A percentile compares a stretch with the other conserved stretches of the same genome.
These are phyloP conservation scores for Orchestia grillus DNA, from an alignment of 1,140 invertebrate genomes.

Conservation along the genomic window DNA sequence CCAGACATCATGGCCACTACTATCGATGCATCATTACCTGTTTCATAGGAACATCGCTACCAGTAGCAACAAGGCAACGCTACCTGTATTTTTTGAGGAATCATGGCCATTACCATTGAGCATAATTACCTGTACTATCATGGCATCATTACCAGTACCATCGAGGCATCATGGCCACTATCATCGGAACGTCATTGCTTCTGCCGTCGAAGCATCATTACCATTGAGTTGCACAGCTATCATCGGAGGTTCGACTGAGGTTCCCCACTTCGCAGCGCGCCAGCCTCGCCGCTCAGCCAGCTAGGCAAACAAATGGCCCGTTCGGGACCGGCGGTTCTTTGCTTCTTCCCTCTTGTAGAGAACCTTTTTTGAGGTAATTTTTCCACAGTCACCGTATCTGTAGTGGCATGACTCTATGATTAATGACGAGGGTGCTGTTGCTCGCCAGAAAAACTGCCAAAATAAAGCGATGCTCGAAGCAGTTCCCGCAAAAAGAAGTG, in stretches of 20 bases:
- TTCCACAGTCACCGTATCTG: constrained; percentile 55
- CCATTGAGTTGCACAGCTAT: not conserved
- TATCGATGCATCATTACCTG: too few relatives aligned
- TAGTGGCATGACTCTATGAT: constrained; percentile 56
- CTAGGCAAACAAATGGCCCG: constrained; percentile 14
- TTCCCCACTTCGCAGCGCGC: not conserved
- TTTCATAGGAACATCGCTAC: too few relatives aligned
- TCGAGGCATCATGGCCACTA: too few relatives aligned
- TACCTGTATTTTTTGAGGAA: too few relatives aligned
- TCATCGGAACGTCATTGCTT: too few relatives aligned
- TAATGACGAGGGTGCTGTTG: constrained; percentile 52
- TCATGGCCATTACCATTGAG: too few relatives aligned
- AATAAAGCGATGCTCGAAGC: not conserved
- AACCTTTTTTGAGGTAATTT: constrained; percentile 44
- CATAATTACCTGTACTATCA: too few relatives aligned
- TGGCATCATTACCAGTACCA: too few relatives aligned
- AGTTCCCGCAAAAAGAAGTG: not conserved
- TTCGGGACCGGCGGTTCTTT: constrained; percentile 26
- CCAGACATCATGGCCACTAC: too few relatives aligned
- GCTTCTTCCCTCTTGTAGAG: constrained; percentile 16
- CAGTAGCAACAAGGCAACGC: too few relatives aligned
- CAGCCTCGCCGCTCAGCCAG: not conserved
- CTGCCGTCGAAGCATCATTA: not conserved
- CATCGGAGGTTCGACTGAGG: not conserved
- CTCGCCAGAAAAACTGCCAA: constrained; percentile 32